A percentile compares a stretch with the other conserved stretches of the same genome.
Evolutionary conservation across 1,140 invertebrate genomes (phyloP).

Genomic region (Oppia nitens): DNA sequence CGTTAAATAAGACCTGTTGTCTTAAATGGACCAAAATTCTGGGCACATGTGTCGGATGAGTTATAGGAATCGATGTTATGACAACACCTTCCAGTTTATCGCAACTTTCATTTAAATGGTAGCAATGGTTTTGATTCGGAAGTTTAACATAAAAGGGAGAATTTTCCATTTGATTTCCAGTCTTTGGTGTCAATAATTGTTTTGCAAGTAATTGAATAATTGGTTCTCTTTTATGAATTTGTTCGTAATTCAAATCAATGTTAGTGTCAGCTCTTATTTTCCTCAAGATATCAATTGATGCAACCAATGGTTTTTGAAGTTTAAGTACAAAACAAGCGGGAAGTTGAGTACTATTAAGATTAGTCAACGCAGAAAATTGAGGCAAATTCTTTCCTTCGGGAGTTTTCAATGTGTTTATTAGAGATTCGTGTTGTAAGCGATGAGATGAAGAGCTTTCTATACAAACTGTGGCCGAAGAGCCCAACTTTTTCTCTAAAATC

Average conservation of each 20-base stretch:
- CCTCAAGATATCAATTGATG: conserved; percentile 54
- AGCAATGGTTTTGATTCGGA: conserved; percentile 81
- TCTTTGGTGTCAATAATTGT: neutral
- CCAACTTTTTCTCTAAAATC: conserved; percentile 49
- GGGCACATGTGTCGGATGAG: conserved; percentile 80
- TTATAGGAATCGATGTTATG: conserved; percentile 69
- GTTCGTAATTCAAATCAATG: conserved; percentile 19
- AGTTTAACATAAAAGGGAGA: conserved; percentile 39
- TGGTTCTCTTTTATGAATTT: neutral
- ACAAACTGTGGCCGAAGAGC: conserved; percentile 70
- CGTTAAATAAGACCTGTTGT: conserved; percentile 81
- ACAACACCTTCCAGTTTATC: conserved; percentile 52
- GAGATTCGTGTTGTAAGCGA: conserved; percentile 57
- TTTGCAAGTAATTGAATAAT: conserved; percentile 13
- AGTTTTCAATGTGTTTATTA: conserved; percentile 50
- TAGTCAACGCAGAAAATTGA: conserved; percentile 54
- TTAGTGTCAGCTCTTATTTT: conserved; percentile 47
- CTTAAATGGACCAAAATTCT: conserved; percentile 63
- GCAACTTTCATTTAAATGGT: conserved; percentile 62
- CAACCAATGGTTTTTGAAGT: conserved; percentile 65
- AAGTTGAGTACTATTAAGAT: conserved; percentile 65
- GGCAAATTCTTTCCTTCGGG: conserved; percentile 56
- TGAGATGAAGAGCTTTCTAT: conserved; percentile 60
- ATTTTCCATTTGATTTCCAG: neutral
- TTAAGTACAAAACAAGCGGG: conserved; percentile 79